Conservation (phyloP, 2,888 invertebrate species). For the Mantis religiosa region DNA sequence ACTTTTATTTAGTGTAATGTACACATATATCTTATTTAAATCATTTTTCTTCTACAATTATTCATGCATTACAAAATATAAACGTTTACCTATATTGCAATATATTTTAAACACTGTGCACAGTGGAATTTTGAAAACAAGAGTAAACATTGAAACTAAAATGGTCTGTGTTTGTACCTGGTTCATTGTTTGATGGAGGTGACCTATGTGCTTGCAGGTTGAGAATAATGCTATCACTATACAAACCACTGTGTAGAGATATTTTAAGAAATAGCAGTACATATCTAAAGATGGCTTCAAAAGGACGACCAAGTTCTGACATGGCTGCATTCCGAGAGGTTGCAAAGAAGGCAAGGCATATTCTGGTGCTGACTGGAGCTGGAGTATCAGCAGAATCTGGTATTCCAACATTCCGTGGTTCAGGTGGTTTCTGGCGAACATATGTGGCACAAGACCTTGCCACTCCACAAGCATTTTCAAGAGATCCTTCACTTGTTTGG, state of each 20-base stretch:
- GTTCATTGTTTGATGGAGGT: background rate
- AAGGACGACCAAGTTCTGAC: conserved; percentile 36
- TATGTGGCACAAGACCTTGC: conserved; percentile 64
- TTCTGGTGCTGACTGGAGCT: conserved; percentile 71
- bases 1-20: too few species aligned
- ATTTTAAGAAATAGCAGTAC: background rate
- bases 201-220: background rate
- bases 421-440: conserved; percentile 77
- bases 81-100: too few species aligned
- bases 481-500: conserved; percentile 78
- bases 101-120: too few species aligned
- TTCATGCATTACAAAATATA: too few species aligned
- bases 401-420: conserved; percentile 80
- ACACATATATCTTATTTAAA: too few species aligned
- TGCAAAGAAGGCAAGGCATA: conserved; percentile 56
- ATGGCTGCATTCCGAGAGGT: conserved; percentile 54
- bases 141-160: too few species aligned
- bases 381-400: conserved; percentile 82
- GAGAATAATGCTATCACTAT: background rate
- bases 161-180: too few species aligned
- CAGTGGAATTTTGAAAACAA: too few species aligned
- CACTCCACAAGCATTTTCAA: conserved; percentile 65
- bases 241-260: background rate
- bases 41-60: too few species aligned
- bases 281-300: conserved; percentile 13